Base-by-base conservation (phyloP, 2,113 vertebrate species). In the Thunnus thynnus region DNA sequence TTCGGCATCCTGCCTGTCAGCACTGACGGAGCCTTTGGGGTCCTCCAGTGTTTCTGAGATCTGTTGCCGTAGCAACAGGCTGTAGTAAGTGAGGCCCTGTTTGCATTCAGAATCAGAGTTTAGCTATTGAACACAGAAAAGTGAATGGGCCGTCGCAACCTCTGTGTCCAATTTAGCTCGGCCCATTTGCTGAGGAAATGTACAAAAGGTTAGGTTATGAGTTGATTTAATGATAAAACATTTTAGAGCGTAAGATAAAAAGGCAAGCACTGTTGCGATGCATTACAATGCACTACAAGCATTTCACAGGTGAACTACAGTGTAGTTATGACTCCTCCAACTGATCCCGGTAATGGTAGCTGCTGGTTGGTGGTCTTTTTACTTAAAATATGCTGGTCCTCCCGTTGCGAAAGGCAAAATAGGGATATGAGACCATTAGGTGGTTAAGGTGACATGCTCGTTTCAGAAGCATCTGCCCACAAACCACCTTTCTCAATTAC, bases 11-110 rank as follows among this genome's bases (percentile, higher is more conserved):
- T 58, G 80, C 72, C 79, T 83, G 72, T 84, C 84, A 60, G 63
- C 9, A 14, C 79, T 73, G 82, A 76, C 64, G 14, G 81, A 82
- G 83, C 67, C 83, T 85, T 88, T 54, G 76, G 80, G 80, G 69
- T 82, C 71, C 69, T 90, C 55, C 9, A 11, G 36, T 75, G 78
- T 72, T 69, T 83, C 75, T 0, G 48, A 72, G 78, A 68, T 61
- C 72, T 69, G 92, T 94, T 93, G 85, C 90, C 90, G 54, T 93
- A 85, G 93, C 88, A 94, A 95, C 92, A 83, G 75, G 78, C 75
- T 72, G 65, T 66, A 75, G 76, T 63, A 72, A 63, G 75, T 67
- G 78, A 81, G 72, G 55, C 32, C 58, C 50, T 32, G 46, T 41
- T 48, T 84, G 73, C 74, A 85, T 82, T 69, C 55, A 65, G 22